Conservation (phyloP, 2,113 vertebrate genomes). For the Oryzias curvinotus region DNA sequence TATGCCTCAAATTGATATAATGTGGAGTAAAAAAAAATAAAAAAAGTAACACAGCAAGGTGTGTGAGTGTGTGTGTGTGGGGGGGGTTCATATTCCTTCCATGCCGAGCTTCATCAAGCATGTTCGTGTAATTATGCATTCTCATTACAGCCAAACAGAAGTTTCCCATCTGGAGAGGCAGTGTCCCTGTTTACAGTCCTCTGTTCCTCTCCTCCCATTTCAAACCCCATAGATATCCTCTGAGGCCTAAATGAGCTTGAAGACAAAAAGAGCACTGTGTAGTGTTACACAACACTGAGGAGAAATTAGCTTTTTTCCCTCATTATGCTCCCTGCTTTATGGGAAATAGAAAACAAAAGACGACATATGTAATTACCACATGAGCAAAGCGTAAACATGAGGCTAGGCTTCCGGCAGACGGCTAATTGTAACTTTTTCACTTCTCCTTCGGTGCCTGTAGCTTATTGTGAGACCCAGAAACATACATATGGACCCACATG, state of each 20-base stretch:
- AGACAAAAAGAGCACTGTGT: constrained; percentile 58
- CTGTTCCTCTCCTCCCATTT: constrained; percentile 51
- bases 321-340: constrained; percentile 62
- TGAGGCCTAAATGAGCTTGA: constrained; percentile 63
- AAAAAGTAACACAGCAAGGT: constrained; percentile 14
- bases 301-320: constrained; percentile 50
- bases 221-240: constrained; percentile 50
- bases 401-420: constrained; percentile 59
- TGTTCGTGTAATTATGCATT: constrained; percentile 64
- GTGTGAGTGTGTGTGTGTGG: constrained; percentile 26
- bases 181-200: constrained; percentile 58
- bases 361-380: constrained; percentile 74
- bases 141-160: constrained; percentile 65
- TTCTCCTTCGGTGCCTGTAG: constrained; percentile 62
- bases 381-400: constrained; percentile 70
- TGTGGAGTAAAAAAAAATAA: constrained; percentile 9
- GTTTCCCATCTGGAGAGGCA: constrained; percentile 65
- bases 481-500: constrained; percentile 49
- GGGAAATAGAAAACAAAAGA: constrained; percentile 71
- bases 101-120: constrained; percentile 58
- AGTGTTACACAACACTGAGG: constrained; percentile 27
- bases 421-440: constrained; percentile 65
- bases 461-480: constrained; percentile 54
- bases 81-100: constrained; percentile 42
- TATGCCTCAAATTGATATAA: constrained; percentile 41